phyloP scores from a whole-genome alignment of 2,888 invertebrate genomes.

The Acleris holmiana region DNA sequence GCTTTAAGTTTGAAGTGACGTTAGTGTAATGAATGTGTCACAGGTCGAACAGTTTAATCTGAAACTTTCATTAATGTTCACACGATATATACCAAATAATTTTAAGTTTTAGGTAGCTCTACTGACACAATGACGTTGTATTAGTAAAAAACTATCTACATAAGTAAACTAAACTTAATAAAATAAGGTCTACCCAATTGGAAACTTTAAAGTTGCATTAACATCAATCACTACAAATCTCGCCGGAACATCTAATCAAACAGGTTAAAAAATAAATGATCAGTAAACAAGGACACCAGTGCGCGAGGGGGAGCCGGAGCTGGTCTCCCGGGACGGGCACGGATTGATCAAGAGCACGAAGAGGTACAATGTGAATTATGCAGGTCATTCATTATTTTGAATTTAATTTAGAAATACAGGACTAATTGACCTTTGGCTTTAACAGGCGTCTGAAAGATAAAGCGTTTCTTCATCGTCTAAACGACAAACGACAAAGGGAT shows the following conservation, averaged over 20 bases:
- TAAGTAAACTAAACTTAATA: too few species aligned
- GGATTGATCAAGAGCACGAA: slow-evolving; percentile 30
- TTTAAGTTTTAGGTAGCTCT: background rate
- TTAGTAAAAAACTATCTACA: too few species aligned
- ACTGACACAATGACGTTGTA: too few species aligned
- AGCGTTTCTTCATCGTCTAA: too few species aligned
- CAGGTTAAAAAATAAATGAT: slow-evolving; percentile 59
- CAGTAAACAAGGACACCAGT: slow-evolving; percentile 63
- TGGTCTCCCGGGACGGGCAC: slow-evolving; percentile 14
- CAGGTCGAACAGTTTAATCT: slow-evolving; percentile 36
- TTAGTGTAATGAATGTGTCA: slow-evolving; percentile 40
- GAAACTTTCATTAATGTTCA: slow-evolving; percentile 21
- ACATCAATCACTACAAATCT: slow-evolving; percentile 27
- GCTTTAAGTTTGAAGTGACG: slow-evolving; percentile 46
- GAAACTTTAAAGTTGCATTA: slow-evolving; percentile 3
- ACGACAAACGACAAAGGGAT: too few species aligned
- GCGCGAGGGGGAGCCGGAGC: slow-evolving; percentile 33
- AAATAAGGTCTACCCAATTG: background rate
- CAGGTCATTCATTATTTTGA: background rate
- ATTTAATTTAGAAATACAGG: too few species aligned
- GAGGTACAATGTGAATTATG: slow-evolving; percentile 17
- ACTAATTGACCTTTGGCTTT: too few species aligned
- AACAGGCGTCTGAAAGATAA: too few species aligned
- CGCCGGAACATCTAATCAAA: slow-evolving; percentile 41
- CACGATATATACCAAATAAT: slow-evolving; percentile 7